A percentile compares a stretch with the other conserved stretches of the same genome.
Evolutionary conservation across 2,113 vertebrate genomes (phyloP).

Genomic region (Syngnathus typhle): DNA sequence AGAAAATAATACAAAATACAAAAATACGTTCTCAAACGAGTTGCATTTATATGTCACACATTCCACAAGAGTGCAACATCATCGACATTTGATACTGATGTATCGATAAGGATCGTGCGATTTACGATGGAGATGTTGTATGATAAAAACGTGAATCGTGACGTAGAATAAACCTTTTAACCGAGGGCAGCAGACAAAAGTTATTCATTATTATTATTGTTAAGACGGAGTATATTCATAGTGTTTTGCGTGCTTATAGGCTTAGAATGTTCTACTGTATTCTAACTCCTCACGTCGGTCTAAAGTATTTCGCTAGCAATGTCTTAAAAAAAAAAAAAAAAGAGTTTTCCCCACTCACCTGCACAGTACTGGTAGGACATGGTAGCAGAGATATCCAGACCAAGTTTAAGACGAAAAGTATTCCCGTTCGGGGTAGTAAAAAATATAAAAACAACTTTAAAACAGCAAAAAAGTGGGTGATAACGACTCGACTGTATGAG

Average conservation of each 20-base stretch:
- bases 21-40: too few species aligned
- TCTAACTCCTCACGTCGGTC: neutral
- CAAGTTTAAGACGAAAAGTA: constrained; percentile 3
- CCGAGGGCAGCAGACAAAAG: neutral
- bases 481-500: constrained; percentile 30
- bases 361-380: constrained; percentile 45
- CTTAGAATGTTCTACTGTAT: neutral
- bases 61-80: neutral
- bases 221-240: neutral
- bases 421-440: neutral
- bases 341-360: constrained; percentile 49
- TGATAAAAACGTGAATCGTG: too few species aligned
- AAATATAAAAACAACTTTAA: neutral
- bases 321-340: constrained; percentile 7
- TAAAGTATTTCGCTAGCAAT: constrained; percentile 43
- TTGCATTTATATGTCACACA: too few species aligned
- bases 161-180: too few species aligned
- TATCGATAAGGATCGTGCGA: neutral
- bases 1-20: neutral
- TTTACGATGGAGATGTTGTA: neutral
- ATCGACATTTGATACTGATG: neutral
- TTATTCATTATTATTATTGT: neutral
- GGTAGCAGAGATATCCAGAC: constrained; percentile 14
- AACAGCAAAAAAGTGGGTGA: constrained; percentile 8
- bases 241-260: neutral